Evolutionary conservation across 2,113 vertebrate genomes (phyloP), one percentile per base, ranked within the genome.

Genomic region (Uropsilus gracilis): DNA sequence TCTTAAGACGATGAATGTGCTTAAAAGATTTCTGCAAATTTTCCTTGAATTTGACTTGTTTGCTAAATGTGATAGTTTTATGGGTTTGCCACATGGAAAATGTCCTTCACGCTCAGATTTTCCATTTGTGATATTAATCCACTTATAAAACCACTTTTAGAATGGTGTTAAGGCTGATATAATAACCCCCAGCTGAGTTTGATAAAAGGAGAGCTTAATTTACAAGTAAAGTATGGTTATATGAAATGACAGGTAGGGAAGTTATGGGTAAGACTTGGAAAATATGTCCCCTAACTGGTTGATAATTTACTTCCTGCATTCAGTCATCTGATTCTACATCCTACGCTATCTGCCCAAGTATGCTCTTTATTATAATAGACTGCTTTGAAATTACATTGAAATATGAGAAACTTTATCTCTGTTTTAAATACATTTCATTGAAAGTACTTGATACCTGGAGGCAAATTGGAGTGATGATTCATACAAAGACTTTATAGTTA

Each of bases 31-130:
- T 76, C 76, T 96, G 63, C 84, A 96, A 97, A 75, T 89, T 96
- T 84, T 46, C 32, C n/a, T 59, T 46, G 84, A 44, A 55, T 72
- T 71, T 85, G 94, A 90, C 37, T 81, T 71, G 8, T 88, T 95
- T 95, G 50, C 87, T 71, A 92, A 96, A 97, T 95, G 73, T 91
- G 66, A 96, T 97, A 73, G 10, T 95, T 98, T 95, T 96, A 90
- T 82, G 91, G 39, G 89, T 55, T 66, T 96, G 77, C 50, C 91
- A 95, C 68, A 95, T 93, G 91, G 59, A 97, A 85, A 96, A 85
- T 89, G 69, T 95, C 89, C 90, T 95, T 20, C 68, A 95, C 93
- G 82, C n/a, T 69, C 88, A 94, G 94, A 96, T 81, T 97, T 68
- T 86, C 96, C 69, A 82, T 46, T 92, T 92, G 57, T 34, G 18